These are phyloP conservation scores for Agonopterix heracliana DNA, from an alignment of 2,888 invertebrate species.

Conservation along the genomic window DNA sequence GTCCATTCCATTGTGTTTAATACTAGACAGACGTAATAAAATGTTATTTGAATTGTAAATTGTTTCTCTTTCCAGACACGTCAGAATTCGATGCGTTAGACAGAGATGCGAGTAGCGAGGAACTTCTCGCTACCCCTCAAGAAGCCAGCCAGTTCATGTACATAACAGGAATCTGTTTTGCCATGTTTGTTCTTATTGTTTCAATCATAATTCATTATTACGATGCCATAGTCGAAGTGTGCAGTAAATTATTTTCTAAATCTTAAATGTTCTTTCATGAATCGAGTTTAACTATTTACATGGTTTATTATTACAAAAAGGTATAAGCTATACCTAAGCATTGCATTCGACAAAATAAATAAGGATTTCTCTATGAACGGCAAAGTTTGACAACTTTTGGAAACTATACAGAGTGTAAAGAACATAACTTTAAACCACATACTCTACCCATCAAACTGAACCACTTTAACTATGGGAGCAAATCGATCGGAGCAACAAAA, in stretches of 20 bases:
- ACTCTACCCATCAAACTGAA: too few species aligned
- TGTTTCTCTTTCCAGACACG: slow-evolving; percentile 37
- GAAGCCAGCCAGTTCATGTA: slow-evolving; percentile 79
- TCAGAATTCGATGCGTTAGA: slow-evolving; percentile 70
- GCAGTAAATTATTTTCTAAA: slow-evolving; percentile 43
- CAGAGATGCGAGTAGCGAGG: slow-evolving; percentile 67
- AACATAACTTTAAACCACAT: too few species aligned
- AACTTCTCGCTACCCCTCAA: slow-evolving; percentile 68
- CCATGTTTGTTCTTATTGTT: slow-evolving; percentile 77
- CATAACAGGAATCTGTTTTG: slow-evolving; percentile 76
- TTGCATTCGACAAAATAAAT: too few species aligned
- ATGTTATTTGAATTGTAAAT: neutral
- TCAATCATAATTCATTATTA: slow-evolving; percentile 79
- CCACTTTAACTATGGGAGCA: too few species aligned
- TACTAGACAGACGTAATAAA: too few species aligned
- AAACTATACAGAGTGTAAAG: too few species aligned
- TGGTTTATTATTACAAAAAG: too few species aligned
- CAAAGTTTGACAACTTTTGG: too few species aligned
- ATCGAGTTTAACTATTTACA: too few species aligned
- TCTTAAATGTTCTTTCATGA: slow-evolving; percentile 18
- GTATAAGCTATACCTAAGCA: neutral
- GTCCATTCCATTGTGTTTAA: too few species aligned
- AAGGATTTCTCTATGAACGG: too few species aligned
- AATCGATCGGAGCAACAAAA: too few species aligned
- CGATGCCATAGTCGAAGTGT: slow-evolving; percentile 42